A percentile compares a stretch with the other conserved stretches of the same genome.
phyloP scores from a whole-genome alignment of 2,113 vertebrate species.

The Lamprotornis superbus region DNA sequence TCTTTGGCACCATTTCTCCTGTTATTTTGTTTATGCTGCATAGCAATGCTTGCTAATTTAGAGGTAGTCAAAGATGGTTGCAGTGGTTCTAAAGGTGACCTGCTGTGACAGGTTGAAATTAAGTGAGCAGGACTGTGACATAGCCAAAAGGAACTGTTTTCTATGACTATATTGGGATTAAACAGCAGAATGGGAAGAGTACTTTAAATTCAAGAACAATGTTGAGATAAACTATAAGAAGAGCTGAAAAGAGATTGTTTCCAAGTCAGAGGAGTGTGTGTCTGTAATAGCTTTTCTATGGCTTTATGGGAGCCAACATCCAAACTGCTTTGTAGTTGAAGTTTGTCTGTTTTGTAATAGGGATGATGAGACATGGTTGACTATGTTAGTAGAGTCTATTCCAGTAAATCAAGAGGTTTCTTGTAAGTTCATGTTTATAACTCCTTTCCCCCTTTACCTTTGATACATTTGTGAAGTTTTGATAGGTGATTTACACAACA shows the following conservation, averaged over 20 bases:
- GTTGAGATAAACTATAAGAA: neutral
- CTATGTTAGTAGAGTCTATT: neutral
- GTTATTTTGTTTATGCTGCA: neutral
- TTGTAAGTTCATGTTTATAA: neutral
- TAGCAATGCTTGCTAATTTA: neutral
- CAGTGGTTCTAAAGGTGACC: neutral
- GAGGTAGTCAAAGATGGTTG: accelerated
- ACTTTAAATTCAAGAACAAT: neutral
- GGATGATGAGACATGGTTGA: neutral
- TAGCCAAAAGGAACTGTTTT: neutral
- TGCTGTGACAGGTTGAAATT: neutral
- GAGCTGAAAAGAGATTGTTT: slow-evolving; percentile 8
- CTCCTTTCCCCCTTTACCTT: neutral
- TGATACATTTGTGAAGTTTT: neutral
- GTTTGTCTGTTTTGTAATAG: neutral
- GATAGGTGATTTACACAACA: neutral
- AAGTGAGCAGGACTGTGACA: neutral
- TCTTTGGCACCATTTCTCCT: neutral
- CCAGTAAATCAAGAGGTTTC: neutral
- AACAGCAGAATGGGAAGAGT: neutral
- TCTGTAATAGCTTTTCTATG: neutral
- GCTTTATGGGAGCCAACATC: neutral
- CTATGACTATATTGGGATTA: neutral
- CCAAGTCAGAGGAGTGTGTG: neutral
- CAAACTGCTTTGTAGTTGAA: neutral